Base-by-base conservation (phyloP, 2,888 invertebrate species). In the Tuta absoluta region DNA sequence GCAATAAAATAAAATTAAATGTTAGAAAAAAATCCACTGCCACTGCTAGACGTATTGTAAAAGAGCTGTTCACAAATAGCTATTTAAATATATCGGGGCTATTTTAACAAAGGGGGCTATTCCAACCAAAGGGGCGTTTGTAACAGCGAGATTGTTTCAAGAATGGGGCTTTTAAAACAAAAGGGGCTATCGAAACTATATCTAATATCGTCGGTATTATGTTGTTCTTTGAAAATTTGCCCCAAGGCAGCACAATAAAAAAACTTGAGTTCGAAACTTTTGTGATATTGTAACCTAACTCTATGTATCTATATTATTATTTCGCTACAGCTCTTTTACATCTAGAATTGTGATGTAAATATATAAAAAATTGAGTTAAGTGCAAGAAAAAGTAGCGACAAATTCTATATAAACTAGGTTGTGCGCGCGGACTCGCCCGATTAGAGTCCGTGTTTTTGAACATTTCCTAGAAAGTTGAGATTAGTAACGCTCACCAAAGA, bases 401-500 rank as follows among this genome's bases (percentile, higher is more conserved):
- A 8, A 24, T 24, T 21, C 8, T 23, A 53, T 53, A 10, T 56
- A 24, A 12, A n/a, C 24, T 61, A 61, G 61, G 61, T 61, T 61
- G 61, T 61, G 61, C 19, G 12, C 51, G 8, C 51, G 23, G 51
- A 19, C 12, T 21, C 28, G 14, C n/a, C 24, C 24, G 24, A 23
- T 2, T 45, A 0, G 23, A 21, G 19, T 41, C 49, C n/a, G n/a
- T 24, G 12, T n/a, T 41, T 60, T 19, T 17, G n/a, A 48, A 61
- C 33, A 49, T 61, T 48, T 19, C 28, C 51, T 60, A 64, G 45
- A 17, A 33, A 61, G 19, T 64, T 33, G 61, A 58, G 33, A 63
- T 63, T 63, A 62, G 38, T 33, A n/a, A 48, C 45, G 28, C 61
- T 61, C 75, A 75, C 74, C 76, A 77, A 81, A 81, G 81, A 81